Evolutionary conservation across 2,888 invertebrate species (phyloP).

Genomic region (Serrognathus titanus): DNA sequence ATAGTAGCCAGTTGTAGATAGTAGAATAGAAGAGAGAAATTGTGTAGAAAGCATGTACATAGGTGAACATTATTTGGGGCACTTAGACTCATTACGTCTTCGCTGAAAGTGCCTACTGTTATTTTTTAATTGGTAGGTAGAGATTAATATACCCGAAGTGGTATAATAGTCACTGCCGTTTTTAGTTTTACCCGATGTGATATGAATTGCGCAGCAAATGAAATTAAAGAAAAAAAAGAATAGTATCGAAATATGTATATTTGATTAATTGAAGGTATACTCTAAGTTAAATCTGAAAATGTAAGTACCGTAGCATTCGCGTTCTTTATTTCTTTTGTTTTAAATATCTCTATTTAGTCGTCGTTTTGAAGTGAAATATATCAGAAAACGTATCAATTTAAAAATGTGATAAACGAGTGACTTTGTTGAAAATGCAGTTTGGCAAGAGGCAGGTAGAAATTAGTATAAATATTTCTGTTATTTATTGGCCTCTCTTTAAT

Average conservation of each 20-base stretch:
- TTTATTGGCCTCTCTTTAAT: too few species aligned
- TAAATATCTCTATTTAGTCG: too few species aligned
- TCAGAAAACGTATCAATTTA: too few species aligned
- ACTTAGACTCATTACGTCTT: constrained; percentile 37
- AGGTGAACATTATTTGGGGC: constrained; percentile 37
- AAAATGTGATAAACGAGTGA: too few species aligned
- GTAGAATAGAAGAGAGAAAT: constrained; percentile 25
- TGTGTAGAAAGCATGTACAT: constrained; percentile 36
- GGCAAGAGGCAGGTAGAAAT: too few species aligned
- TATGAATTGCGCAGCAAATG: constrained; percentile 29
- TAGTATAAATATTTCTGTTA: too few species aligned
- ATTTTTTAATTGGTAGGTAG: constrained; percentile 30
- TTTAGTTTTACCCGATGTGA: constrained; percentile 42
- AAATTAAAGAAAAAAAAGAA: constrained; percentile 3
- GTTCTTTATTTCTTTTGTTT: too few species aligned
- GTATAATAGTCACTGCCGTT: constrained; percentile 2
- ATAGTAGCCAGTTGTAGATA: constrained; percentile 12
- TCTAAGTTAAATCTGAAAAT: too few species aligned
- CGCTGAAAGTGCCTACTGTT: constrained; percentile 45
- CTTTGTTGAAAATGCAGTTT: too few species aligned
- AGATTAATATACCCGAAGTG: constrained; percentile 7
- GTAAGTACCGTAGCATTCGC: too few species aligned
- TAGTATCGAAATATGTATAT: background rate
- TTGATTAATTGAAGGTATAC: too few species aligned
- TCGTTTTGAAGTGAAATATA: too few species aligned